These are phyloP conservation scores for Lingula anatina DNA, from an alignment of 2,888 invertebrate species.

Conservation along the genomic window DNA sequence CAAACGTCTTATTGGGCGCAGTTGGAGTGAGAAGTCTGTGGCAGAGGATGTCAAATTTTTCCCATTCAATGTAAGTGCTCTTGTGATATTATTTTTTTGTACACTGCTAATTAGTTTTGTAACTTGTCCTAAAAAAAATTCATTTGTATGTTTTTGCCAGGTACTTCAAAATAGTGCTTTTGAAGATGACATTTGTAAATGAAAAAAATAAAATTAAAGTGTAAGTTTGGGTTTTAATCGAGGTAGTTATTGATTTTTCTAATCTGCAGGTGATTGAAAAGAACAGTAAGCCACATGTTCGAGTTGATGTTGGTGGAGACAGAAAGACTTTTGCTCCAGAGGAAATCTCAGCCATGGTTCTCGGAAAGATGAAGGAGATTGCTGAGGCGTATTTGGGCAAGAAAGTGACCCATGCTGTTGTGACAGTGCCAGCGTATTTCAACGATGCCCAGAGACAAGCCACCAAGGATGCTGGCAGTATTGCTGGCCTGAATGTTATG, in stretches of 20 bases:
- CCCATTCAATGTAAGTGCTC: conserved; percentile 81
- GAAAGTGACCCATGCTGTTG: conserved; percentile 81
- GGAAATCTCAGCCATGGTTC: conserved; percentile 98
- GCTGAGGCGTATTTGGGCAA: conserved; percentile 97
- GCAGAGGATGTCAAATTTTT: conserved; percentile 95
- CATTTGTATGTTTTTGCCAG: too few species aligned
- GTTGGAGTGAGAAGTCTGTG: conserved; percentile 85
- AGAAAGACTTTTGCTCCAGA: conserved; percentile 90
- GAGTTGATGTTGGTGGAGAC: conserved; percentile 54
- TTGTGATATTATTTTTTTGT: too few species aligned
- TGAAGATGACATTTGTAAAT: too few species aligned
- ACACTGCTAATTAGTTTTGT: too few species aligned
- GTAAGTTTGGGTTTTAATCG: too few species aligned
- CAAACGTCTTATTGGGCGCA: conserved; percentile 94
- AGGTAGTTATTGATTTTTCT: conserved; percentile 6
- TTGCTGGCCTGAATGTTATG: conserved; percentile 86
- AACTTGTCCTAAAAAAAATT: too few species aligned
- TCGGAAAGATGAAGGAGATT: conserved; percentile 96
- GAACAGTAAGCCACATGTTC: conserved; percentile 89
- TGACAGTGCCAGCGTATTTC: conserved; percentile 97
- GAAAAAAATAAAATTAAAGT: too few species aligned
- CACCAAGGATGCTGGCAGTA: conserved; percentile 96
- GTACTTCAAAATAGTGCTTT: too few species aligned
- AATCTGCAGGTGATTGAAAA: conserved; percentile 65
- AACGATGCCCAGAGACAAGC: conserved; percentile 99